phyloP scores from a whole-genome alignment of 2,797 vertebrate species.

The Micropoecilia bifurca region DNA sequence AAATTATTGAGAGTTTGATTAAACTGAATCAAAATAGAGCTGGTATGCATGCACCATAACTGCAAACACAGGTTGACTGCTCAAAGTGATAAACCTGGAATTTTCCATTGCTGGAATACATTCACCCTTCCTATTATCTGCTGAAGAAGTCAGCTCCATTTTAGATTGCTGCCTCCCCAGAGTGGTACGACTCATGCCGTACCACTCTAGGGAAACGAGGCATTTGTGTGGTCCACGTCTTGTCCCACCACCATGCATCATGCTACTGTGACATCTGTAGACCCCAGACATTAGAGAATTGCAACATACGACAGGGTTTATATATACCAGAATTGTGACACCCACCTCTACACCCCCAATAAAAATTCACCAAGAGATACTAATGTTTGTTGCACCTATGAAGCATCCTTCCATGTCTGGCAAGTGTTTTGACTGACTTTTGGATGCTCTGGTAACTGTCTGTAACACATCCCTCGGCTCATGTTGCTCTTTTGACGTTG shows the following conservation, averaged over 20 bases:
- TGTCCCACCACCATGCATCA: not conserved
- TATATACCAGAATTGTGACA: not conserved
- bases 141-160: too few species aligned
- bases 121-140: too few species aligned
- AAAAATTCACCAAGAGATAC: not conserved
- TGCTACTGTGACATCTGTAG: not conserved
- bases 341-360: rapidly evolving
- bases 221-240: too few species aligned
- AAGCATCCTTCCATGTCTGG: not conserved
- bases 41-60: not conserved
- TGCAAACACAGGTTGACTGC: too few species aligned
- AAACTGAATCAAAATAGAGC: too few species aligned
- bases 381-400: not conserved
- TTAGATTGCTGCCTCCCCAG: too few species aligned
- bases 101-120: too few species aligned
- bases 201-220: too few species aligned
- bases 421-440: not conserved
- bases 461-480: not conserved
- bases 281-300: too few species aligned
- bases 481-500: not conserved
- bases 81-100: too few species aligned
- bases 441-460: not conserved
- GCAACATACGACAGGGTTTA: not conserved
- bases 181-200: too few species aligned
- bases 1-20: too few species aligned